Evolutionary conservation across 2,888 invertebrate species (phyloP), one percentile per base, ranked within the genome.

Genomic region (Amaurobius ferox): DNA sequence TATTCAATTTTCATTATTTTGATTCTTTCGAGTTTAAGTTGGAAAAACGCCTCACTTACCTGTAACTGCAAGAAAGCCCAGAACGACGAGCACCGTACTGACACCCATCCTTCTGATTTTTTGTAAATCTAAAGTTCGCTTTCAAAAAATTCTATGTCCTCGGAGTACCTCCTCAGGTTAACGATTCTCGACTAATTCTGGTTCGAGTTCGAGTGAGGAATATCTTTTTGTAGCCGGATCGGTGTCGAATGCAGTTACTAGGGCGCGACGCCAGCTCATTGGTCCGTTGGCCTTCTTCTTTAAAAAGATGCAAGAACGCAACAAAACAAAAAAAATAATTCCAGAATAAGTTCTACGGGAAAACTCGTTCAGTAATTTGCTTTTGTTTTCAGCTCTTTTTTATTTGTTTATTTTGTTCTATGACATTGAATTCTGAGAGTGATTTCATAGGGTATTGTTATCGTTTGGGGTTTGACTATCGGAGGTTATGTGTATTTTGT

Each of bases 241-340:
- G 72, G 62, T 78, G 73, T 35, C 72, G 85, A 62, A 62, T 30
- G 32, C 40, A 86, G 78, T 86, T 86, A 86, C 78, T 86, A 73
- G 85, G 85, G 85, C 85, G 85, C 71, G 79, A 86, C 85, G 73
- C 48, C n/a, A 55, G 72, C 85, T 61, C 73, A 86, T 85, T 85
- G 85, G 85, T 67, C 71, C 72, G 73, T 62, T 78, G 71, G 77
- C 39, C 76, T 73, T 80, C 76, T 73, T 80, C 73, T 62, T 83
- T 68, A 74, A 74, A 74, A 83, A 81, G 44, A 83, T 76, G 71
- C 73, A 64, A 70, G 66, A 76, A 71, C 32, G 23, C 66, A 73
- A 61, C 39, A 79, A 67, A 67, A 73, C 29, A 66, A 67, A 80
- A 67, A 67, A 55, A 67, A 66, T 61, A 39, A 30, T 61, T 30